Conservation (phyloP, 1,140 invertebrate species). For the Drosophila malerkotliana region DNA sequence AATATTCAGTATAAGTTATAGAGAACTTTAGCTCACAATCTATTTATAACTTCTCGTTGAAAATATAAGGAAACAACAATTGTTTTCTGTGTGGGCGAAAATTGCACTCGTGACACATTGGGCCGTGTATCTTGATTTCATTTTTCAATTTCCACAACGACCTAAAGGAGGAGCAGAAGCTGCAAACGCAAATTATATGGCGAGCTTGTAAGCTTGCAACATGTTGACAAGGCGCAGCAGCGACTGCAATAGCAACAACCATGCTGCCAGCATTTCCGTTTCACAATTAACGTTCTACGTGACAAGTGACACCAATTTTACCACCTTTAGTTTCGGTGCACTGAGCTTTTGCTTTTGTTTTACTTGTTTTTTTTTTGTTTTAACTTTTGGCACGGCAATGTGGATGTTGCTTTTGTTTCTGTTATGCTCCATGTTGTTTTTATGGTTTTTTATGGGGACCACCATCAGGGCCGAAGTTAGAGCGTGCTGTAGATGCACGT, state of each 20-base stretch:
- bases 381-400: neutral
- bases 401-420: conserved; percentile 49
- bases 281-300: conserved; percentile 83
- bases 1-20: too few species aligned
- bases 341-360: conserved; percentile 31
- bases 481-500: conserved; percentile 82
- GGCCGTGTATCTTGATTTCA: conserved; percentile 75
- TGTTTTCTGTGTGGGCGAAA: conserved; percentile 30
- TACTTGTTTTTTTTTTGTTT: neutral
- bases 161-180: conserved; percentile 38
- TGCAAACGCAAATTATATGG: conserved; percentile 72
- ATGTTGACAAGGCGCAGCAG: conserved; percentile 71
- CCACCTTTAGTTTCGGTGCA: conserved; percentile 69
- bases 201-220: conserved; percentile 58
- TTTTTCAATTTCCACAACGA: conserved; percentile 77
- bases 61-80: neutral
- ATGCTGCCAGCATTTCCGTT: conserved; percentile 75
- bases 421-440: conserved; percentile 24
- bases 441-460: conserved; percentile 65
- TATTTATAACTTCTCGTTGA: neutral
- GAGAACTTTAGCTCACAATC: too few species aligned
- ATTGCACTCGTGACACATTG: conserved; percentile 80
- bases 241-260: conserved; percentile 29
- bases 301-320: conserved; percentile 84
- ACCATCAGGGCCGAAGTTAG: conserved; percentile 72